phyloP scores from a whole-genome alignment of 2,113 vertebrate species.

The Seriola rivoliana region DNA sequence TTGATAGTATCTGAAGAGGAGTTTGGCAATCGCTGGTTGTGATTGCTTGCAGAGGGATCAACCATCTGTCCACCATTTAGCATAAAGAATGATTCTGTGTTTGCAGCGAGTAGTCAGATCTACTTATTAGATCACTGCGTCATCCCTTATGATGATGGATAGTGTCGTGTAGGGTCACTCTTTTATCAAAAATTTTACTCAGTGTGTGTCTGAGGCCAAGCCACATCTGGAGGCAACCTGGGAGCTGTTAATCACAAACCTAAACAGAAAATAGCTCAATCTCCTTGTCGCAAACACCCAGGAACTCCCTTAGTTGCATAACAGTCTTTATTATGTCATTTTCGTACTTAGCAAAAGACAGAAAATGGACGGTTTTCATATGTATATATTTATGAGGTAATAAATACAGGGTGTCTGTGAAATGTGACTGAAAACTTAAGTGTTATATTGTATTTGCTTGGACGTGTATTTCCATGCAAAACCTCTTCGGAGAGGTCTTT shows the following conservation, averaged over 20 bases:
- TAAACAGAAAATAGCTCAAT: constrained; percentile 73
- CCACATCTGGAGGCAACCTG: constrained; percentile 79
- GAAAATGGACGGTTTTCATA: constrained; percentile 57
- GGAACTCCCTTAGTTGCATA: constrained; percentile 67
- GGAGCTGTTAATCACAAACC: constrained; percentile 72
- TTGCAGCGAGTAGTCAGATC: constrained; percentile 64
- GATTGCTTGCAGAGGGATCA: constrained; percentile 55
- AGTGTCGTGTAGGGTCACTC: constrained; percentile 50
- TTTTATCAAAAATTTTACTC: constrained; percentile 60
- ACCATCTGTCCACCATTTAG: constrained; percentile 75
- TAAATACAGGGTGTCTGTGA: constrained; percentile 57
- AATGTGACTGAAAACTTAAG: constrained; percentile 44
- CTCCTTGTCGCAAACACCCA: constrained; percentile 67
- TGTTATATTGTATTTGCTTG: constrained; percentile 47
- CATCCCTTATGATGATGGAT: constrained; percentile 68
- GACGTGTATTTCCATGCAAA: constrained; percentile 53
- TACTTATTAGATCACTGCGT: constrained; percentile 63
- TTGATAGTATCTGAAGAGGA: constrained; percentile 51
- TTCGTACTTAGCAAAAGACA: constrained; percentile 33
- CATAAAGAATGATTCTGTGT: constrained; percentile 59
- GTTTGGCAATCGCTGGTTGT: constrained; percentile 57
- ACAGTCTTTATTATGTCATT: constrained; percentile 62
- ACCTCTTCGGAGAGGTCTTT: constrained; percentile 38
- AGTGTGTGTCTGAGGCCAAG: constrained; percentile 38
- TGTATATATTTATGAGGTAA: constrained; percentile 56